Conservation (phyloP, 2,888 invertebrate species). For the Aricia artaxerxes region DNA sequence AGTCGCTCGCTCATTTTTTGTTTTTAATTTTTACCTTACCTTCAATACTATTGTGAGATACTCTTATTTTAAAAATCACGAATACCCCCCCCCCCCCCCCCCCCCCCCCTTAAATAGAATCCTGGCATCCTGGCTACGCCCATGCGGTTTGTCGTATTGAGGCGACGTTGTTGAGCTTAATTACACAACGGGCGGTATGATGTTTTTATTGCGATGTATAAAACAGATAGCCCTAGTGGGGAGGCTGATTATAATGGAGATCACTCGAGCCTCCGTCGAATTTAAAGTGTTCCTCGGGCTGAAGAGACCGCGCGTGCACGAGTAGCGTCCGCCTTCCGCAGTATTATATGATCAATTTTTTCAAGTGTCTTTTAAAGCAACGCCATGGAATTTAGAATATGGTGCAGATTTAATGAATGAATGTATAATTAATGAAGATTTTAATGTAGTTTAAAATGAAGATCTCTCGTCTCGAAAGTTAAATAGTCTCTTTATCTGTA, state of each 20-base stretch:
- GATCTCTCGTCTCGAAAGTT: neutral
- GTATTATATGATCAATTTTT: slow-evolving; percentile 27
- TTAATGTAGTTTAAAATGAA: slow-evolving; percentile 7
- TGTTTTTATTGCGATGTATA: slow-evolving; percentile 18
- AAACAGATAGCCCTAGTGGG: slow-evolving; percentile 28
- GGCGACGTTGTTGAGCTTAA: neutral
- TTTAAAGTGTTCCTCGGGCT: slow-evolving; percentile 67
- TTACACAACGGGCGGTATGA: slow-evolving; percentile 1
- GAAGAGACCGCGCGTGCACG: slow-evolving; percentile 68
- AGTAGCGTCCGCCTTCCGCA: slow-evolving; percentile 46
- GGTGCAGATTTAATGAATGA: slow-evolving; percentile 5
- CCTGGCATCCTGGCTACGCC: no score
- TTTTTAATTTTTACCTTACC: no score
- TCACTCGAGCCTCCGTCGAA: slow-evolving; percentile 61
- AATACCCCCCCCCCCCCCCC: no score
- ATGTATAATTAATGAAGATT: neutral
- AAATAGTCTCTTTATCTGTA: neutral
- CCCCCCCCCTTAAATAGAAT: no score
- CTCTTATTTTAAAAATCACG: no score
- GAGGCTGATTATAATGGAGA: slow-evolving; percentile 30
- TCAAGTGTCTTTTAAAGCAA: slow-evolving; percentile 27
- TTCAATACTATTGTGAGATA: no score
- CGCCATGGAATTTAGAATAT: slow-evolving; percentile 8
- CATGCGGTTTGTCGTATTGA: neutral
- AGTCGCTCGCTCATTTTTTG: no score